Evolutionary conservation across 2,113 vertebrate species (phyloP).

Genomic region (Melanerpes formicivorus): DNA sequence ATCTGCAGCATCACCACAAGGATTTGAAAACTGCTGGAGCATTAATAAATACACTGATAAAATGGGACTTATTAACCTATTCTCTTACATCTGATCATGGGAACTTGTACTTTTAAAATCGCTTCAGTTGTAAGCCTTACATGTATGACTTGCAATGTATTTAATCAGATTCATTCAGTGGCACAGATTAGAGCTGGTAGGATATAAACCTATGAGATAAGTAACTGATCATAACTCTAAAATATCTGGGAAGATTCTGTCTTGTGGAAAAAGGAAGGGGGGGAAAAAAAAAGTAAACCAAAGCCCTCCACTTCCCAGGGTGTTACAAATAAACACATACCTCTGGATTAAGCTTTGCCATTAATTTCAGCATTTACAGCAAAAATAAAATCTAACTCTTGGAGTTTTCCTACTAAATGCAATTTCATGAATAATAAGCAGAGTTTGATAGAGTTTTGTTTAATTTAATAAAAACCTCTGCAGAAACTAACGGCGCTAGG

Average conservation of each 20-base stretch:
- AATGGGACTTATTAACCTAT: not conserved
- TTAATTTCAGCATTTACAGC: slow-evolving; percentile 57
- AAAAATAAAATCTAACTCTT: slow-evolving; percentile 44
- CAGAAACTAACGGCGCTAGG: slow-evolving; percentile 69
- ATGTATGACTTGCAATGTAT: not conserved
- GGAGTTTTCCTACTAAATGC: slow-evolving; percentile 55
- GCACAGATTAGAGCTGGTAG: not conserved
- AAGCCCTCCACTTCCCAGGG: not conserved
- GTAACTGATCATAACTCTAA: slow-evolving; percentile 1
- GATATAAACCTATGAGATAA: slow-evolving; percentile 40
- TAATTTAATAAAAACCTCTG: slow-evolving; percentile 74
- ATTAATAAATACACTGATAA: not conserved
- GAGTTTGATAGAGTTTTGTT: slow-evolving; percentile 71
- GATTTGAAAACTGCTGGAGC: not conserved
- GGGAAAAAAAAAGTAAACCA: not conserved
- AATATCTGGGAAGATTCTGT: slow-evolving; percentile 17
- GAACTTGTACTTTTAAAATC: not conserved
- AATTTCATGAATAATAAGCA: slow-evolving; percentile 65
- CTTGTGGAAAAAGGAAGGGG: not conserved
- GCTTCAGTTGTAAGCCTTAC: not conserved
- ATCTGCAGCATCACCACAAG: not conserved
- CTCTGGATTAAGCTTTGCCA: slow-evolving; percentile 27
- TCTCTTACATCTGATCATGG: not conserved
- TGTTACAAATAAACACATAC: slow-evolving; percentile 38
- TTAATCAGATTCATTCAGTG: slow-evolving; percentile 4